Conservation (phyloP, 1,140 invertebrate species). For the Choristoneura fumiferana region DNA sequence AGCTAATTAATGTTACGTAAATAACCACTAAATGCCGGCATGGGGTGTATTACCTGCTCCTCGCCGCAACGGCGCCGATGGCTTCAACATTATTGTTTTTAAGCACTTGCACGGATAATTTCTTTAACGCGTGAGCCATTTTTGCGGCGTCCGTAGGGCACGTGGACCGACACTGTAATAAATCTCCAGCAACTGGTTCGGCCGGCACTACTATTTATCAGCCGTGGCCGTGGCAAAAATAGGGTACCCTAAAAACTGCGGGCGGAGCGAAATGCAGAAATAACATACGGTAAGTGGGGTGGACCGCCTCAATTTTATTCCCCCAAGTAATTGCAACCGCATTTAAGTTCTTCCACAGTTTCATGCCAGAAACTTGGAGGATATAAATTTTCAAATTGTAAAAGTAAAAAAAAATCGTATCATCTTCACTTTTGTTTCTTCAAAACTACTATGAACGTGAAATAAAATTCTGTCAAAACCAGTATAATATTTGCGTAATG, state of each 20-base stretch:
- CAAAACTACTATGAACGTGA: too few relatives aligned
- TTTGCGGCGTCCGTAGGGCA: conserved; percentile 30
- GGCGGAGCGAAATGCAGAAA: background rate
- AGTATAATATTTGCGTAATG: too few relatives aligned
- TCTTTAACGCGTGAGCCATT: conserved; percentile 60
- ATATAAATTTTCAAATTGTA: too few relatives aligned
- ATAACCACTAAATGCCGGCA: conserved; percentile 42
- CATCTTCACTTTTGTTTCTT: too few relatives aligned
- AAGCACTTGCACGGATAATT: conserved; percentile 56
- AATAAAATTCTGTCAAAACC: too few relatives aligned
- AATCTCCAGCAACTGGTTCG: background rate
- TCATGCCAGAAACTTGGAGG: too few relatives aligned
- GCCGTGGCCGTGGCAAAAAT: background rate
- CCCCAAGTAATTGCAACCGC: too few relatives aligned
- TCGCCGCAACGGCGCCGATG: conserved; percentile 39
- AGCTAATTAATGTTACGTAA: conserved; percentile 69
- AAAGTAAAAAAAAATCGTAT: too few relatives aligned
- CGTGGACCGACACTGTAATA: conserved; percentile 8
- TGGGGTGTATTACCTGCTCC: conserved; percentile 50
- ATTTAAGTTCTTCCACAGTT: too few relatives aligned
- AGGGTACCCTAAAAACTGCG: background rate
- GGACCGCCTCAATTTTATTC: too few relatives aligned
- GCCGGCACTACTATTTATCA: background rate
- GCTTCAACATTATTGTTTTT: conserved; percentile 59
- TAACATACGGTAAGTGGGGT: background rate